Percentiles rank a stretch among this genome's conserved stretches.
These are phyloP conservation scores for Lamellibrachia columna DNA, from an alignment of 2,888 invertebrate genomes.

Conservation along the genomic window DNA sequence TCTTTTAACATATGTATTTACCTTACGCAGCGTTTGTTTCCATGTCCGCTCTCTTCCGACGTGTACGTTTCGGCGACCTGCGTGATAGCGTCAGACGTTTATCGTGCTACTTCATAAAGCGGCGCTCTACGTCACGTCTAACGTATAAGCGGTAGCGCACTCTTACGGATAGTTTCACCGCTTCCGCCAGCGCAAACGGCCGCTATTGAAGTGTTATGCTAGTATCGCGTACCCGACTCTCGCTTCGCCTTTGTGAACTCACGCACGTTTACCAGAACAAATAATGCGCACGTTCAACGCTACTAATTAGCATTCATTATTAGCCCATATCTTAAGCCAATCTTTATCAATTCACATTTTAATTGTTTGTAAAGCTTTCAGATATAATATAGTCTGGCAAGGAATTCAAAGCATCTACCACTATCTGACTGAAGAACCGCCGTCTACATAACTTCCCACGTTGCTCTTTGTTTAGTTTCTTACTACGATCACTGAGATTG, in stretches of 20 bases:
- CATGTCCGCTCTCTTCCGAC: background rate
- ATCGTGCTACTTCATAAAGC: background rate
- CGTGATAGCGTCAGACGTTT: slow-evolving; percentile 3
- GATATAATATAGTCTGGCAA: too few species aligned
- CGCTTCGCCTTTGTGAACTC: background rate
- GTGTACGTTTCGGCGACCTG: background rate
- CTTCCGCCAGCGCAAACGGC: background rate
- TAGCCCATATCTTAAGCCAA: too few species aligned
- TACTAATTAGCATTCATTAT: too few species aligned
- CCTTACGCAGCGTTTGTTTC: background rate
- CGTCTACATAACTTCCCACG: too few species aligned
- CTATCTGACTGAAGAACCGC: too few species aligned
- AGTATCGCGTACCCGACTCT: background rate
- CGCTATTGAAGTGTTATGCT: background rate
- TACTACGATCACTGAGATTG: too few species aligned
- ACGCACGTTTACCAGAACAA: too few species aligned
- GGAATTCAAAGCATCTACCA: too few species aligned
- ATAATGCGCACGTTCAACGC: too few species aligned
- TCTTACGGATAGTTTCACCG: background rate
- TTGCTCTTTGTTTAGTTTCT: too few species aligned
- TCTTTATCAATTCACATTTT: too few species aligned
- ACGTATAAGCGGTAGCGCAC: slow-evolving; percentile 1
- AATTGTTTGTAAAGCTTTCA: too few species aligned
- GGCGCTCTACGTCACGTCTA: background rate
- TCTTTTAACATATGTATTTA: background rate